Percentiles rank a stretch among this genome's conserved stretches.
Evolutionary conservation across 2,113 vertebrate genomes (phyloP).

Genomic region (Cyprinodon variegatus): DNA sequence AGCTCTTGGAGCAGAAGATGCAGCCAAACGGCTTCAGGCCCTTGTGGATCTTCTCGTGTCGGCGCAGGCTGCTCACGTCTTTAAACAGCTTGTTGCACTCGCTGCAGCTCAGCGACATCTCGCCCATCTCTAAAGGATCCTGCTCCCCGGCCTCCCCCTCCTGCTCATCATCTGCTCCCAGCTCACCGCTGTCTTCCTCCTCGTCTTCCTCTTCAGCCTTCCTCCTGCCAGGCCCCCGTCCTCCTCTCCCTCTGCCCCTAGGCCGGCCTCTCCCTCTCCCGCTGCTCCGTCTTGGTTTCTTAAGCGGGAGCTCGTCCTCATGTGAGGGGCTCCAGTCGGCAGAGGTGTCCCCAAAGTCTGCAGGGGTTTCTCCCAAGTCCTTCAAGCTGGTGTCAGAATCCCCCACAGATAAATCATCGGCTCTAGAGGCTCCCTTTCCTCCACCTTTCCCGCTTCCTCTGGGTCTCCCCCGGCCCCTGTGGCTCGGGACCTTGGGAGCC

Average conservation of each 20-base stretch:
- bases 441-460: conserved; percentile 41
- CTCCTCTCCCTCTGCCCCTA: conserved; percentile 33
- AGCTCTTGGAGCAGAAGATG: conserved; percentile 93
- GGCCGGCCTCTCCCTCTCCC: conserved; percentile 61
- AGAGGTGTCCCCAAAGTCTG: conserved; percentile 55
- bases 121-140: conserved; percentile 29
- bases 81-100: conserved; percentile 93
- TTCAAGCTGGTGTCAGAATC: conserved; percentile 56
- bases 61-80: conserved; percentile 91
- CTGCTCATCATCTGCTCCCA: conserved; percentile 68
- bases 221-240: background rate
- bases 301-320: conserved; percentile 40
- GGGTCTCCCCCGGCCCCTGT: conserved; percentile 43
- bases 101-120: conserved; percentile 82
- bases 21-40: conserved; percentile 95
- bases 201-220: conserved; percentile 71
- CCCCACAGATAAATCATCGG: conserved; percentile 18
- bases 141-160: conserved; percentile 73
- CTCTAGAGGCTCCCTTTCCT: conserved; percentile 32
- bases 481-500: conserved; percentile 5
- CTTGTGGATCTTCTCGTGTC: conserved; percentile 97
- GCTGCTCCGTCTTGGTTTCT: conserved; percentile 39
- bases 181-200: conserved; percentile 45
- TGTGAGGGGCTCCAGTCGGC: conserved; percentile 71
- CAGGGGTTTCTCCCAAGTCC: conserved; percentile 62